Evolutionary conservation across 2,888 invertebrate genomes (phyloP).

Genomic region (Ophioninae sp.): DNA sequence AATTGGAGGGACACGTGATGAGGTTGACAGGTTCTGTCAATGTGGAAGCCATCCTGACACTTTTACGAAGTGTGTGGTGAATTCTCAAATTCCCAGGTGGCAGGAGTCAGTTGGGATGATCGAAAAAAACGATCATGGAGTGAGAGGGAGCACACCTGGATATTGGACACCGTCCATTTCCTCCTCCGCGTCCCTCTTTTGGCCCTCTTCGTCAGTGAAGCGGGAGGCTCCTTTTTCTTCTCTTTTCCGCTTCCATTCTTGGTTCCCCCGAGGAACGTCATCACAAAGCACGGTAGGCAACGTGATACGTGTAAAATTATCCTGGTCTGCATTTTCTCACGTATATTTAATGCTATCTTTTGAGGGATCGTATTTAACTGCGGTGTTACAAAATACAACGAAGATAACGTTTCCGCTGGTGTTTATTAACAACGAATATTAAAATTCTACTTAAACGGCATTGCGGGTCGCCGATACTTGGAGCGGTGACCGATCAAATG

Average conservation of each 20-base stretch:
- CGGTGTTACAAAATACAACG: no score
- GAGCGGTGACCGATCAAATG: no score
- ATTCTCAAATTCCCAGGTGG: slow-evolving; percentile 42
- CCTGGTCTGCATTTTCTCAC: slow-evolving; percentile 57
- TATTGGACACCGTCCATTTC: slow-evolving; percentile 51
- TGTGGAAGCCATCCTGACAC: slow-evolving; percentile 29
- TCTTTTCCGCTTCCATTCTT: slow-evolving; percentile 16
- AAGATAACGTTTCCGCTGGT: no score
- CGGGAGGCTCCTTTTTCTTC: slow-evolving; percentile 5
- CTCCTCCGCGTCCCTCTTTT: neutral
- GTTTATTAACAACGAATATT: no score
- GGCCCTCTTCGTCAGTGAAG: neutral
- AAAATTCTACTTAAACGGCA: no score
- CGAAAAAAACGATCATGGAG: slow-evolving; percentile 32
- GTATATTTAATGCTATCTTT: slow-evolving; percentile 54
- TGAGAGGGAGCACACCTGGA: slow-evolving; percentile 56
- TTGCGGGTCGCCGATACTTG: no score
- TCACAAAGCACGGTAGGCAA: slow-evolving; percentile 50
- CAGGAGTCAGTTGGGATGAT: slow-evolving; percentile 34
- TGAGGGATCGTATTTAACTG: neutral
- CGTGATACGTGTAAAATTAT: slow-evolving; percentile 58
- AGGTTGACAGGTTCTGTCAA: slow-evolving; percentile 48
- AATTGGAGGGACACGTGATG: slow-evolving; percentile 35
- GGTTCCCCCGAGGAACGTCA: slow-evolving; percentile 39
- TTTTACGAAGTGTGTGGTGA: slow-evolving; percentile 23